These are phyloP conservation scores for Rana temporaria DNA, from an alignment of 2,113 vertebrate species.

Conservation along the genomic window DNA sequence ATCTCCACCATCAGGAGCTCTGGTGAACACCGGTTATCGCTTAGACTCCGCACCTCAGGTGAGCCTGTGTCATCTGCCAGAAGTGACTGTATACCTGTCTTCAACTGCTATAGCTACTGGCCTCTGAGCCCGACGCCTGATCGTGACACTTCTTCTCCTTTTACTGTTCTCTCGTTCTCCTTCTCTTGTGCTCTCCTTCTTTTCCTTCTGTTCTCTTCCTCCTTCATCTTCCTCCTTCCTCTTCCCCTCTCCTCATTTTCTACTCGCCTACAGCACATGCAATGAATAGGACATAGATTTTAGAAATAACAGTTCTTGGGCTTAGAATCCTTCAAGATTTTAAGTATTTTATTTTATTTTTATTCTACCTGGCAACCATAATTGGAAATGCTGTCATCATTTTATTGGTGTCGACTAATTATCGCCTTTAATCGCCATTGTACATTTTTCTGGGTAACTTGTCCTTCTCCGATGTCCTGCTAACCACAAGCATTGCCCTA, in stretches of 20 bases:
- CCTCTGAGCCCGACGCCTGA: too few relatives aligned
- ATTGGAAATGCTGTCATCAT: constrained; percentile 32
- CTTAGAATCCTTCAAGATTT: constrained; percentile 5
- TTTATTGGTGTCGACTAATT: neutral
- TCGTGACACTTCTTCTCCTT: too few relatives aligned
- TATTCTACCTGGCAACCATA: neutral
- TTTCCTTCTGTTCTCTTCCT: too few relatives aligned
- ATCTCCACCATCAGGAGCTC: too few relatives aligned
- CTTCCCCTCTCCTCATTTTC: neutral
- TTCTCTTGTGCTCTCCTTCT: too few relatives aligned
- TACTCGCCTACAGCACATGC: neutral
- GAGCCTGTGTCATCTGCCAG: too few relatives aligned
- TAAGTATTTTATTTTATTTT: neutral
- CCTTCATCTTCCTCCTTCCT: too few relatives aligned
- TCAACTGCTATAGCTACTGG: too few relatives aligned
- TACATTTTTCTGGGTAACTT: constrained; percentile 34
- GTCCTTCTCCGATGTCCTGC: constrained; percentile 31
- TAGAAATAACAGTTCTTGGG: constrained; percentile 23
- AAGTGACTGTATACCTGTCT: too few relatives aligned
- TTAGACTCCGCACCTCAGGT: too few relatives aligned
- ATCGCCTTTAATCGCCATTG: constrained; percentile 25
- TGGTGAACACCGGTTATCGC: too few relatives aligned
- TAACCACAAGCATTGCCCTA: constrained; percentile 30
- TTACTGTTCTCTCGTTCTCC: too few relatives aligned
- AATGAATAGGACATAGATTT: constrained; percentile 18